A percentile compares a stretch with the other conserved stretches of the same genome.
Conservation (phyloP, 2,888 invertebrate genomes). For the Erebia epiphron region DNA sequence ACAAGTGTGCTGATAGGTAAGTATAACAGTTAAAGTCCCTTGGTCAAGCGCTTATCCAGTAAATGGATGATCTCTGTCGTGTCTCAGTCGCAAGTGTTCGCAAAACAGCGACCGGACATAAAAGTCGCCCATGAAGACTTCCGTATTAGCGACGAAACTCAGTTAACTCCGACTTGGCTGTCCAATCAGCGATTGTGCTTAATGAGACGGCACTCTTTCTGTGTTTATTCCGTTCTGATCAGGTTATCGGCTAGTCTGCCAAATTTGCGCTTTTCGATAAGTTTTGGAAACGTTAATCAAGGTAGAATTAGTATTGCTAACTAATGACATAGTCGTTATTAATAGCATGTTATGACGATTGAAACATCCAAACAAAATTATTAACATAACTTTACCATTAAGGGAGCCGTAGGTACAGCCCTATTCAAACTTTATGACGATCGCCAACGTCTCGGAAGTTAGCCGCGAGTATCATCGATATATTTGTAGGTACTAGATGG, state of each 20-base stretch:
- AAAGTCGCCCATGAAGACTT: slow-evolving; percentile 8
- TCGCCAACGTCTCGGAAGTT: too few relatives aligned
- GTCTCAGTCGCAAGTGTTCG: neutral
- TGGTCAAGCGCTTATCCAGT: neutral
- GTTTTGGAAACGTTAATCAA: slow-evolving; percentile 12
- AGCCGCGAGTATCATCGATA: too few relatives aligned
- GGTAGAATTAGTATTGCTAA: slow-evolving; percentile 1
- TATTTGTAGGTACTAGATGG: too few relatives aligned
- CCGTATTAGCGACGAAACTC: slow-evolving; percentile 61
- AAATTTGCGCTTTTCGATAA: slow-evolving; percentile 15
- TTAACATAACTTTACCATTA: too few relatives aligned
- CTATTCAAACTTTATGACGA: too few relatives aligned
- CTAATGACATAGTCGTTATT: neutral
- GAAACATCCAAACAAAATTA: neutral
- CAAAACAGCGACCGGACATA: neutral
- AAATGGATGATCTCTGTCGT: too few relatives aligned
- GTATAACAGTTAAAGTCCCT: too few relatives aligned
- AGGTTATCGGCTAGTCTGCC: slow-evolving; percentile 14
- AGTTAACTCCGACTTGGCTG: slow-evolving; percentile 72
- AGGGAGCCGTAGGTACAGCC: too few relatives aligned
- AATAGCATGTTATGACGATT: neutral
- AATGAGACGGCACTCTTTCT: slow-evolving; percentile 56
- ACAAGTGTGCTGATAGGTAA: too few relatives aligned
- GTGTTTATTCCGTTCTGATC: slow-evolving; percentile 40
- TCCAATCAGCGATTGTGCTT: slow-evolving; percentile 70